A percentile compares a stretch with the other conserved stretches of the same genome.
Conservation (phyloP, 2,113 vertebrate species). For the Pachyramphus minor region DNA sequence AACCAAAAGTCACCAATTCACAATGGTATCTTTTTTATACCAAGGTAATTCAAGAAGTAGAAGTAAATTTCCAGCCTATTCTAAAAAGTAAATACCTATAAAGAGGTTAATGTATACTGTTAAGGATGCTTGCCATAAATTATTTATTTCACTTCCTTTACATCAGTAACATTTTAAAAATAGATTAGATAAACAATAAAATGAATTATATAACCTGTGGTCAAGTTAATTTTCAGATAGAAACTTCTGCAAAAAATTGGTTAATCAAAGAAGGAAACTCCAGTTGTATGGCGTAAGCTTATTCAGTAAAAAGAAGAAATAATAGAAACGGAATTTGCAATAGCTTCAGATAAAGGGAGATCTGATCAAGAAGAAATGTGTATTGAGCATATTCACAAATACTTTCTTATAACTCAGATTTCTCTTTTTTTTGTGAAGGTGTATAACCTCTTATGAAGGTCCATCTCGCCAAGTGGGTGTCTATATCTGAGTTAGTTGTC, state of each 20-base stretch:
- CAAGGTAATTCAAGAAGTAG: background rate
- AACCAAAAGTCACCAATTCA: background rate
- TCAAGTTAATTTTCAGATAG: slow-evolving; percentile 46
- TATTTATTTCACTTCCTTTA: background rate
- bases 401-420: background rate
- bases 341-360: slow-evolving; percentile 62
- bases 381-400: background rate
- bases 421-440: background rate
- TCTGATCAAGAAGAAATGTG: slow-evolving; percentile 60
- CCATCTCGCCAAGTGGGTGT: background rate
- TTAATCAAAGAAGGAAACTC: slow-evolving; percentile 63
- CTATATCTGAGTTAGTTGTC: background rate
- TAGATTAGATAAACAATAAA: background rate
- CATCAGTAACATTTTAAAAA: background rate
- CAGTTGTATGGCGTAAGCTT: slow-evolving; percentile 39
- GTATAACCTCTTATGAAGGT: background rate
- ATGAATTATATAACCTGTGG: background rate
- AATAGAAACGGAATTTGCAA: slow-evolving; percentile 63
- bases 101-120: background rate
- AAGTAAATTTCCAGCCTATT: background rate
- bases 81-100: background rate
- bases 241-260: slow-evolving; percentile 47
- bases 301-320: slow-evolving; percentile 52
- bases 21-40: background rate
- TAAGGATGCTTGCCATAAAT: background rate